These are phyloP conservation scores for Napeogenes inachia DNA, from an alignment of 2,888 invertebrate species.

Conservation along the genomic window DNA sequence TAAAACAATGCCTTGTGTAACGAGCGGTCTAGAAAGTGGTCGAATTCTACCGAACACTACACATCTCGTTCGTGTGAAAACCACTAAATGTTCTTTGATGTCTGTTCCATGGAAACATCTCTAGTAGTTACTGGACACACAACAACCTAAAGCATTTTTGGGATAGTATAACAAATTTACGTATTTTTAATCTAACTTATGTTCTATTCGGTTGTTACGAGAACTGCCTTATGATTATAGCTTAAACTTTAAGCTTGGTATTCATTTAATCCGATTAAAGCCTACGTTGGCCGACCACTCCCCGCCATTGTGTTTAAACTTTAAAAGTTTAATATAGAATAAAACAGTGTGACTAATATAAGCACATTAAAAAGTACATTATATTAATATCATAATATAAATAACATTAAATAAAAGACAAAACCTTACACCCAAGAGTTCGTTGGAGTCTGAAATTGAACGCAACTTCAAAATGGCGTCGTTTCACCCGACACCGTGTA, in stretches of 20 bases:
- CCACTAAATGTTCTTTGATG: constrained; percentile 7
- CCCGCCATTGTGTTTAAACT: constrained; percentile 1
- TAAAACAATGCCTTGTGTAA: constrained; percentile 24
- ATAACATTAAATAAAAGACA: too few relatives aligned
- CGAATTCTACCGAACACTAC: constrained; percentile 17
- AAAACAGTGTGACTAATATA: not conserved
- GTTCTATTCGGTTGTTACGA: not conserved
- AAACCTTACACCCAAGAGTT: not conserved
- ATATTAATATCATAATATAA: too few relatives aligned
- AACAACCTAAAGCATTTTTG: not conserved
- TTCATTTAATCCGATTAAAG: constrained; percentile 7
- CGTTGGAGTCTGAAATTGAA: not conserved
- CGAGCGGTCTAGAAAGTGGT: constrained; percentile 20
- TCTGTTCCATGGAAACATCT: not conserved
- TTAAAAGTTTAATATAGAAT: not conserved
- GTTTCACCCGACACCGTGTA: constrained; percentile 9
- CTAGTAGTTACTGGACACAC: not conserved
- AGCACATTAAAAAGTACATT: not conserved
- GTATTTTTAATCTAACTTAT: too few relatives aligned
- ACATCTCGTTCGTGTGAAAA: constrained; percentile 17
- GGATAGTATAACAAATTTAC: not conserved
- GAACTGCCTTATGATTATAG: not conserved
- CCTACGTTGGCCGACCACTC: constrained; percentile 1
- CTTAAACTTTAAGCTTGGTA: not conserved
- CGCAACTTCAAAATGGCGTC: not conserved